phyloP scores from a whole-genome alignment of 2,888 invertebrate genomes.

The Chaetoderma sp. region DNA sequence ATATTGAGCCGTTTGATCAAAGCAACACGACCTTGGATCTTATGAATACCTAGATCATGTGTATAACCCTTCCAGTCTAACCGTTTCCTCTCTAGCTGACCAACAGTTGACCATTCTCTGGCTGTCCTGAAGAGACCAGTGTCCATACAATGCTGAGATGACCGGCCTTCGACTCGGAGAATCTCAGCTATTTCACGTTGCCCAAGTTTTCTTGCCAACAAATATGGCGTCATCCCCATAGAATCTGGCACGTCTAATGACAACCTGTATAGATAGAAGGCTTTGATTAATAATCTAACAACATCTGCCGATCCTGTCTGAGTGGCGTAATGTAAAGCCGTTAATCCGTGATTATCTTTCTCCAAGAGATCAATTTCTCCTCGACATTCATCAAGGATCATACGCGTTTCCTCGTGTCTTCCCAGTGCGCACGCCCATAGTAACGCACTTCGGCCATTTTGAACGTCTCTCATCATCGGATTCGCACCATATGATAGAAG shows the following conservation, averaged over 20 bases:
- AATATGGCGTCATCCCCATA: conserved; percentile 59
- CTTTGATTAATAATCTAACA: conserved; percentile 44
- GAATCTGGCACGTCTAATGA: conserved; percentile 59
- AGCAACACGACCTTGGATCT: background rate
- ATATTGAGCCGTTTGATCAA: conserved; percentile 11
- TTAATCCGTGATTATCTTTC: conserved; percentile 54
- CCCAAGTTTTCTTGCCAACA: conserved; percentile 57
- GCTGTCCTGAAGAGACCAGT: conserved; percentile 45
- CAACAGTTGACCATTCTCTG: conserved; percentile 55
- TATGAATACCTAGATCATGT: conserved; percentile 24
- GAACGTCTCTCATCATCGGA: conserved; percentile 41
- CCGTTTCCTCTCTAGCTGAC: conserved; percentile 44
- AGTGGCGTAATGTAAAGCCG: conserved; percentile 59
- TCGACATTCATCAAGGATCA: conserved; percentile 46
- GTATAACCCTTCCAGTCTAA: conserved; percentile 35
- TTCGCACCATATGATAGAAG: conserved; percentile 52
- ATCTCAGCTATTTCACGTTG: conserved; percentile 47
- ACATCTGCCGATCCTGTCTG: conserved; percentile 44
- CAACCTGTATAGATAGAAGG: conserved; percentile 50
- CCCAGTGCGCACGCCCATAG: conserved; percentile 56
- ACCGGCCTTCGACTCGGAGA: conserved; percentile 46
- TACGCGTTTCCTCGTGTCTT: conserved; percentile 40
- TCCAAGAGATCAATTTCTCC: conserved; percentile 58
- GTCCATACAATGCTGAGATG: conserved; percentile 47
- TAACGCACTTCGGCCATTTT: conserved; percentile 46